Evolutionary conservation across 2,113 vertebrate species (phyloP), one percentile per base, ranked within the genome.

Genomic region (Psophia crepitans): DNA sequence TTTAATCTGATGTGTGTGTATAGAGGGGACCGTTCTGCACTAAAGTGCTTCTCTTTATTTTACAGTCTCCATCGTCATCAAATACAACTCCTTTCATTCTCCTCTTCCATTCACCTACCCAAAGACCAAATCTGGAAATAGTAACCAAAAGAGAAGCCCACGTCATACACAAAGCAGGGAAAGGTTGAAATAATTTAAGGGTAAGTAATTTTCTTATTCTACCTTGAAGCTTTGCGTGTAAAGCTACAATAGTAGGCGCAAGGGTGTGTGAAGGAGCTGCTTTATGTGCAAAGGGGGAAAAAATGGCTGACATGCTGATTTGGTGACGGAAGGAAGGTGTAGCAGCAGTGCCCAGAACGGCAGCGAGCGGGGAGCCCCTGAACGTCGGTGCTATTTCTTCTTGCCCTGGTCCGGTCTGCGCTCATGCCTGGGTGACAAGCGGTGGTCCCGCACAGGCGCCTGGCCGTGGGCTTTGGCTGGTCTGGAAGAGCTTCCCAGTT

Each of bases 41-140:
- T 96, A 90, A 97, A 93, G 76, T 14, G 48, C 87, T 95, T 90
- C 79, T 93, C 87, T 97, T 97, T 97, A 48, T 96, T 97, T 97
- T 95, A 7, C 95, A 97, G 97, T 93, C 92, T 91, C 83, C 97
- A 83, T 93, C 92, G 8, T 89, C 93, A 90, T 89, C 96, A 93
- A 88, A 81, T 90, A 94, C 94, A 91, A 94, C 96, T 92, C 86
- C 90, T 93, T 94, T 78, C 94, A 89, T 85, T 95, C 92, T 95
- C 76, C 96, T 94, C 94, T 94, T 88, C 87, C 93, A 94, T 95
- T 97, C 96, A 92, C 79, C 91, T 96, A 90, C 92, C 95, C 96
- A 96, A 97, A 97, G 96, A 94, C 93, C 92, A 97, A 95, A 94
- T 68, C 93, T 94, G 95, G 94, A 96, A 93, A 94, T 77, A 96